Evolutionary conservation across 2,797 vertebrate species (phyloP).

Genomic region (Acomys russatus): DNA sequence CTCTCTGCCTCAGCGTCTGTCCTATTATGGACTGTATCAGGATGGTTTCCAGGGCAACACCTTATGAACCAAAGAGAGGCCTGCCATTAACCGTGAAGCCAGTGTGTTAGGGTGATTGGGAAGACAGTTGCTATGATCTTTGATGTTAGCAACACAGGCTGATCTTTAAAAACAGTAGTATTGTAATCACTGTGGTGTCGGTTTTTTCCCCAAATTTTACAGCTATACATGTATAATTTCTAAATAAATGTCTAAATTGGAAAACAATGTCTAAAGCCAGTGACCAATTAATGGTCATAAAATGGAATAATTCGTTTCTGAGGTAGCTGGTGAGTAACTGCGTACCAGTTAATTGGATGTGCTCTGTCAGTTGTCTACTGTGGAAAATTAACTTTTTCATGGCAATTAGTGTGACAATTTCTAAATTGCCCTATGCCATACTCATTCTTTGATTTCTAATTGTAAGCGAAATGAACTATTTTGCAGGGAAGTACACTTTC

Average conservation of each 20-base stretch:
- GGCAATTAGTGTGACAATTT: slow-evolving; percentile 78
- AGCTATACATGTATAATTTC: slow-evolving; percentile 3
- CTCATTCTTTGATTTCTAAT: slow-evolving; percentile 83
- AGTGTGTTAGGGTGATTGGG: slow-evolving; percentile 85
- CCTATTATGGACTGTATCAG: slow-evolving; percentile 97
- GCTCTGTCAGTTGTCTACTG: slow-evolving; percentile 76
- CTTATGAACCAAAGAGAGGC: slow-evolving; percentile 93
- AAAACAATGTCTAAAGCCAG: slow-evolving; percentile 47
- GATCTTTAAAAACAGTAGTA: slow-evolving; percentile 84
- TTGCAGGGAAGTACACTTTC: slow-evolving; percentile 83
- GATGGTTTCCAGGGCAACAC: slow-evolving; percentile 94
- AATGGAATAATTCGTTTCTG: slow-evolving; percentile 86
- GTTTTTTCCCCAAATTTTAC: slow-evolving; percentile 75
- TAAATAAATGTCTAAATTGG: slow-evolving; percentile 38
- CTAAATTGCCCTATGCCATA: slow-evolving; percentile 78
- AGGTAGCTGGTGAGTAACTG: slow-evolving; percentile 65
- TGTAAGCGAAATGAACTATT: slow-evolving; percentile 86
- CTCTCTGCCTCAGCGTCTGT: slow-evolving; percentile 96
- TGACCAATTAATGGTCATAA: slow-evolving; percentile 83
- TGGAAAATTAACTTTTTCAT: slow-evolving; percentile 83
- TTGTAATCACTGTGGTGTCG: slow-evolving; percentile 81
- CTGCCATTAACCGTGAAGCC: slow-evolving; percentile 92
- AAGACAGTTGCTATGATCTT: slow-evolving; percentile 70
- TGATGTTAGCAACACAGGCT: slow-evolving; percentile 77
- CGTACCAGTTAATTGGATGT: slow-evolving; percentile 74